Percentiles rank a stretch among this genome's conserved stretches.
phyloP scores from a whole-genome alignment of 2,888 invertebrate genomes.

The Digitonthophagus gazella region DNA sequence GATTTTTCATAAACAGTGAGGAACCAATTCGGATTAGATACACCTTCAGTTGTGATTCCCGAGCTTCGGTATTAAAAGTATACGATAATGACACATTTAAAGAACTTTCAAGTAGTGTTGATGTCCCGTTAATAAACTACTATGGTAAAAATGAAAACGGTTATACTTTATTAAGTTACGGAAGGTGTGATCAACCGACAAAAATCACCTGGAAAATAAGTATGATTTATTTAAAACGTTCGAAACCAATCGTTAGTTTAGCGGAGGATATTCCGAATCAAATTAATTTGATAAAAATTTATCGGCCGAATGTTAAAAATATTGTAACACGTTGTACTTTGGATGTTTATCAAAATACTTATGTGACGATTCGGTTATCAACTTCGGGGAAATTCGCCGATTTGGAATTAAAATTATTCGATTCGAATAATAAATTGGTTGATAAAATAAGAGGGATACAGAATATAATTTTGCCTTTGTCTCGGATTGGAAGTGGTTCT shows the following conservation, averaged over 20 bases:
- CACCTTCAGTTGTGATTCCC: constrained; percentile 38
- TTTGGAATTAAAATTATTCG: constrained; percentile 30
- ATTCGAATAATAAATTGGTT: constrained; percentile 29
- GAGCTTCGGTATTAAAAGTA: constrained; percentile 39
- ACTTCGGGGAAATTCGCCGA: constrained; percentile 30
- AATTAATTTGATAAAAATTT: constrained; percentile 24
- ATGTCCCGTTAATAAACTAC: constrained; percentile 34
- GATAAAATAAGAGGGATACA: constrained; percentile 30
- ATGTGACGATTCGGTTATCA: constrained; percentile 33
- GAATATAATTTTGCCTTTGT: constrained; percentile 33
- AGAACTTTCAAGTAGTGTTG: constrained; percentile 39
- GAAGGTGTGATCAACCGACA: constrained; percentile 35
- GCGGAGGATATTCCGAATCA: constrained; percentile 17
- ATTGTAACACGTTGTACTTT: constrained; percentile 33
- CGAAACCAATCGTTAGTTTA: too few species aligned
- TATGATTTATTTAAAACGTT: constrained; percentile 33
- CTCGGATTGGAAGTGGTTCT: constrained; percentile 23
- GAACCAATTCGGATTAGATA: constrained; percentile 36
- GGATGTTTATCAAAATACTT: constrained; percentile 29
- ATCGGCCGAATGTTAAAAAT: constrained; percentile 34
- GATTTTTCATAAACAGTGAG: constrained; percentile 37
- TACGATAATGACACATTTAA: constrained; percentile 43
- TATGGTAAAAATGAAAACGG: constrained; percentile 41
- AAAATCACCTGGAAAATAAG: constrained; percentile 39
- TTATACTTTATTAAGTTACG: constrained; percentile 46